phyloP scores from a whole-genome alignment of 2,888 invertebrate species.

The Acleris laterana region DNA sequence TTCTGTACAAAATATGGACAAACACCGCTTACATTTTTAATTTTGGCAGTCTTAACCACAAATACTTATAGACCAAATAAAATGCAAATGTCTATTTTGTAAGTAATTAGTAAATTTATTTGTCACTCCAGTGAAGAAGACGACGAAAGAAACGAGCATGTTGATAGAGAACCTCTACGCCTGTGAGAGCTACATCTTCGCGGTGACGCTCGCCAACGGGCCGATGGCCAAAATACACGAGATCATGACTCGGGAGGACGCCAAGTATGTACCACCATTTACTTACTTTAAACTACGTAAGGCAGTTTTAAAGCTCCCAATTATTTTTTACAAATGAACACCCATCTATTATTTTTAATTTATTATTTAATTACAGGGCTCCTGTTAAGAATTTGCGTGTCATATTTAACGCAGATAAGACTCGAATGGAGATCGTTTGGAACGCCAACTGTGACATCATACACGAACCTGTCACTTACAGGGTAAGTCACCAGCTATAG shows the following conservation, averaged over 20 bases:
- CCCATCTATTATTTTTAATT: too few relatives aligned
- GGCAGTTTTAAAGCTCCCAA: neutral
- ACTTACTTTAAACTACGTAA: neutral
- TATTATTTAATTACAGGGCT: constrained; percentile 67
- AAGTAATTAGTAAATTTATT: neutral
- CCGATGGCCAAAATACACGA: constrained; percentile 83
- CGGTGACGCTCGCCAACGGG: constrained; percentile 88
- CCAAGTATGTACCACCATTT: constrained; percentile 60
- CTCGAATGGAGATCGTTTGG: constrained; percentile 87
- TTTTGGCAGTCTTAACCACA: too few relatives aligned
- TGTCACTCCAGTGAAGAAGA: constrained; percentile 6
- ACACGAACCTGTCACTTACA: constrained; percentile 78
- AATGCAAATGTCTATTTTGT: too few relatives aligned
- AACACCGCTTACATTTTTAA: too few relatives aligned
- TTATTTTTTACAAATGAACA: too few relatives aligned
- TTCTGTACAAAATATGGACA: too few relatives aligned
- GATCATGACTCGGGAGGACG: constrained; percentile 86
- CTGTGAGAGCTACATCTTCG: constrained; percentile 90
- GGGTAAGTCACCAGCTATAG: constrained; percentile 71
- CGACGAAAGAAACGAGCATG: constrained; percentile 81
- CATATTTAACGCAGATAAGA: constrained; percentile 55
- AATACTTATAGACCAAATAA: too few relatives aligned
- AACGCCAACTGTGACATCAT: constrained; percentile 87
- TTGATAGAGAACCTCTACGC: constrained; percentile 86
- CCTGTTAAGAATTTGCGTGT: constrained; percentile 88